Evolutionary conservation across 2,797 vertebrate genomes (phyloP).

Genomic region (Anableps anableps): DNA sequence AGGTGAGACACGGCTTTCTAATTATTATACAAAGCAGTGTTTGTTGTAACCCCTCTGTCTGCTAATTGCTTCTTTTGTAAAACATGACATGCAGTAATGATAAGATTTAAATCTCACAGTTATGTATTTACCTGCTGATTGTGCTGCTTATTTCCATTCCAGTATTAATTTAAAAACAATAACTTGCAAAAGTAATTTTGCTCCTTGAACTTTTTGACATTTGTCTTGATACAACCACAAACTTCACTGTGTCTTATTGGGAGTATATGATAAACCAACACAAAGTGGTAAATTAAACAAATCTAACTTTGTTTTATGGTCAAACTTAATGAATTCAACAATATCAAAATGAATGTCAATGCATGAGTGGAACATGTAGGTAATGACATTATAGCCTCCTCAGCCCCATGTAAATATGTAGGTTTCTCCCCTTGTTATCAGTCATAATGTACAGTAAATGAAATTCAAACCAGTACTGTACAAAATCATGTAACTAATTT

Average conservation of each 20-base stretch:
- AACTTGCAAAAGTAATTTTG: not conserved
- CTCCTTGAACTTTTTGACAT: not conserved
- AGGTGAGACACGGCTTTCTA: conserved; percentile 77
- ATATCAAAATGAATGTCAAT: not conserved
- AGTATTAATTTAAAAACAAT: not conserved
- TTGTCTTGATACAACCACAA: not conserved
- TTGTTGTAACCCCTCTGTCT: too few species aligned
- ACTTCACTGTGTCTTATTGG: not conserved
- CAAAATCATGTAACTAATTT: too few species aligned
- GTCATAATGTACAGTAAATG: too few species aligned
- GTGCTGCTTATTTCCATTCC: not conserved
- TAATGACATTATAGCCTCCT: too few species aligned
- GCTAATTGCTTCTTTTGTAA: too few species aligned
- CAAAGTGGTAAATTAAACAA: not conserved
- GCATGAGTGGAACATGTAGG: too few species aligned
- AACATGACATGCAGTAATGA: not conserved
- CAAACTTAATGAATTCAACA: not conserved
- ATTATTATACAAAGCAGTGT: too few species aligned
- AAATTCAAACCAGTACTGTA: too few species aligned
- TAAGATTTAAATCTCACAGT: not conserved
- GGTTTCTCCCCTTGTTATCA: too few species aligned
- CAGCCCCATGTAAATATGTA: too few species aligned
- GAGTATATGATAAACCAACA: not conserved
- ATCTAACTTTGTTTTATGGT: not conserved
- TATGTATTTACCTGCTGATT: not conserved